These are phyloP conservation scores for Agapetus fuscipes DNA, from an alignment of 2,888 invertebrate species.

Conservation along the genomic window DNA sequence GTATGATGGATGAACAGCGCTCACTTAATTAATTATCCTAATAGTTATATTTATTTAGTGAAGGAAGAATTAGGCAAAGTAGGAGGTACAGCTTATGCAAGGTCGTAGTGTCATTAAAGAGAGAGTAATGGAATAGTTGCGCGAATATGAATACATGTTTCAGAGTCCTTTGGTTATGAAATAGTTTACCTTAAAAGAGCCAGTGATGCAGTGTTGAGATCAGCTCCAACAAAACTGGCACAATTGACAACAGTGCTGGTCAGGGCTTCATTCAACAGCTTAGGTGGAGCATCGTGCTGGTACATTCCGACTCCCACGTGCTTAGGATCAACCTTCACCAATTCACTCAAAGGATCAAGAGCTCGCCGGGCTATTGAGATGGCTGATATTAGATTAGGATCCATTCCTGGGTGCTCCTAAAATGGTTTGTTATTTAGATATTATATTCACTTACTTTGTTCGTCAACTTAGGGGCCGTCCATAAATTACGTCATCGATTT, in stretches of 20 bases:
- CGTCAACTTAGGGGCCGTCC: too few species aligned
- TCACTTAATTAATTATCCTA: too few species aligned
- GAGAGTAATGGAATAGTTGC: too few species aligned
- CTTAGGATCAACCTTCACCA: slow-evolving; percentile 88
- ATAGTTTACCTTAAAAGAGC: slow-evolving; percentile 60
- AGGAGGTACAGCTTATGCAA: too few species aligned
- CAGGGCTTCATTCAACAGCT: slow-evolving; percentile 60
- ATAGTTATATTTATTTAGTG: too few species aligned
- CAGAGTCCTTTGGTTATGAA: too few species aligned
- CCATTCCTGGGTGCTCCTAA: slow-evolving; percentile 73
- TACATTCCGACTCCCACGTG: slow-evolving; percentile 95
- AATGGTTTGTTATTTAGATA: slow-evolving; percentile 14
- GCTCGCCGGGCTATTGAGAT: slow-evolving; percentile 79
- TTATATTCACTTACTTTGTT: not conserved
- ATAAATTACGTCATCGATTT: too few species aligned
- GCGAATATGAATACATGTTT: too few species aligned
- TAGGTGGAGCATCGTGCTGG: slow-evolving; percentile 81
- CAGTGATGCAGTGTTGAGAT: slow-evolving; percentile 78
- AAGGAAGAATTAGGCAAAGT: too few species aligned
- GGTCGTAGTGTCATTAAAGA: too few species aligned
- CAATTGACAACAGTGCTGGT: slow-evolving; percentile 80
- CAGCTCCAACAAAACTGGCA: slow-evolving; percentile 89
- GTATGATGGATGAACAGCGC: too few species aligned
- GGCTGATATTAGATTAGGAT: slow-evolving; percentile 66
- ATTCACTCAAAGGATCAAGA: slow-evolving; percentile 83